Evolutionary conservation across 2,888 invertebrate genomes (phyloP).

Genomic region (Acanthosepion lycidas): DNA sequence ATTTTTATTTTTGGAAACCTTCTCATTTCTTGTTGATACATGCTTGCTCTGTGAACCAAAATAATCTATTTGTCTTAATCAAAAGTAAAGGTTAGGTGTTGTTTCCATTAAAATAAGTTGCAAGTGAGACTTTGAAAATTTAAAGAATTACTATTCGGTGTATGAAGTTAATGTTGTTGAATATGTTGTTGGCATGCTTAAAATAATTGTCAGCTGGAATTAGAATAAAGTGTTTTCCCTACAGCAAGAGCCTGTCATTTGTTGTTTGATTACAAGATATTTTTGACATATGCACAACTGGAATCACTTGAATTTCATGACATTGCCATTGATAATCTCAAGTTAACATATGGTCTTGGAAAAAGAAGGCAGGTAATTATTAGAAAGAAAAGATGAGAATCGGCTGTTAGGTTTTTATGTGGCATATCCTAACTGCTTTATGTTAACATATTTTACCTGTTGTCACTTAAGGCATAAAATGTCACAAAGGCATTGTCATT

Average conservation of each 20-base stretch:
- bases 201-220: no score
- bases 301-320: no score
- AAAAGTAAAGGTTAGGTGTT: background rate
- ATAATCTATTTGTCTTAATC: background rate
- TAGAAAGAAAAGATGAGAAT: no score
- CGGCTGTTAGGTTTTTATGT: background rate
- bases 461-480: background rate
- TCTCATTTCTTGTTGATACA: background rate
- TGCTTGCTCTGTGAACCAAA: background rate
- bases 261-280: no score
- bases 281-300: no score
- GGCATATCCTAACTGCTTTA: background rate
- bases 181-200: no score
- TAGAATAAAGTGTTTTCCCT: no score
- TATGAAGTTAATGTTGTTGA: no score
- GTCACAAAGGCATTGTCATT: background rate
- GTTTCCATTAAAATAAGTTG: background rate
- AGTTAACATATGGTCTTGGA: no score
- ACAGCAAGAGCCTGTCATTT: no score
- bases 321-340: no score
- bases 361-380: no score
- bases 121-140: background rate
- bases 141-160: background rate
- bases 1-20: background rate
- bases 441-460: background rate